These are phyloP conservation scores for Pandemis corylana DNA, from an alignment of 2,888 invertebrate species.

Conservation along the genomic window DNA sequence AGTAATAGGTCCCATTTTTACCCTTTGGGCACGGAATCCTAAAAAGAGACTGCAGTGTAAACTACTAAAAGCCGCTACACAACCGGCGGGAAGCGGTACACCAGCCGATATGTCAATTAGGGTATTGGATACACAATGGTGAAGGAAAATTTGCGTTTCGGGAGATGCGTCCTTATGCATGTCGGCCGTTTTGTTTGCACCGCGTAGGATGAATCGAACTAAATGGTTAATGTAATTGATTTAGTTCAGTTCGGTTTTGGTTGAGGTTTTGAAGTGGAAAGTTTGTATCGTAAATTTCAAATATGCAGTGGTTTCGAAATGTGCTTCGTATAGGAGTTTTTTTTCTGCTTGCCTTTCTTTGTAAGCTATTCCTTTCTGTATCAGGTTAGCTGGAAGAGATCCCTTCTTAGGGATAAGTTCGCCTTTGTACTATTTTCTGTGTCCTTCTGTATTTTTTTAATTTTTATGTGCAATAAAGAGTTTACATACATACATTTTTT, in stretches of 20 bases:
- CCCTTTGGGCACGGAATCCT: neutral
- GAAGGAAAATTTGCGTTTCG: constrained; percentile 22
- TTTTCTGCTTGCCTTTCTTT: too few species aligned
- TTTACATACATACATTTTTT: too few species aligned
- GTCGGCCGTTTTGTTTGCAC: constrained; percentile 3
- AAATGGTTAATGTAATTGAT: constrained; percentile 1
- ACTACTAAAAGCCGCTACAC: constrained; percentile 5
- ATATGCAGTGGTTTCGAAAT: neutral
- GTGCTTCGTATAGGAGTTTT: too few species aligned
- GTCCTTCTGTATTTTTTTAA: too few species aligned
- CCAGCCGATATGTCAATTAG: constrained; percentile 71
- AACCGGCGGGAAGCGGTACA: constrained; percentile 52
- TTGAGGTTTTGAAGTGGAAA: neutral
- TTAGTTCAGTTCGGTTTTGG: neutral
- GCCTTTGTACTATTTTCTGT: too few species aligned
- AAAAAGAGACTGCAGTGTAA: constrained; percentile 14
- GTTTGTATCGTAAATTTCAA: neutral
- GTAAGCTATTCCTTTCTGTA: too few species aligned
- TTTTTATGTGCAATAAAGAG: too few species aligned
- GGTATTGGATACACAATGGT: constrained; percentile 58
- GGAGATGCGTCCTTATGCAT: constrained; percentile 4
- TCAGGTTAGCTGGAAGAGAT: too few species aligned
- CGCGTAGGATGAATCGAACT: neutral
- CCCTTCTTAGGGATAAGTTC: too few species aligned
- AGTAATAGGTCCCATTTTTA: too few species aligned